These are phyloP conservation scores for Apamea anceps DNA, from an alignment of 2,888 invertebrate species.

Conservation along the genomic window DNA sequence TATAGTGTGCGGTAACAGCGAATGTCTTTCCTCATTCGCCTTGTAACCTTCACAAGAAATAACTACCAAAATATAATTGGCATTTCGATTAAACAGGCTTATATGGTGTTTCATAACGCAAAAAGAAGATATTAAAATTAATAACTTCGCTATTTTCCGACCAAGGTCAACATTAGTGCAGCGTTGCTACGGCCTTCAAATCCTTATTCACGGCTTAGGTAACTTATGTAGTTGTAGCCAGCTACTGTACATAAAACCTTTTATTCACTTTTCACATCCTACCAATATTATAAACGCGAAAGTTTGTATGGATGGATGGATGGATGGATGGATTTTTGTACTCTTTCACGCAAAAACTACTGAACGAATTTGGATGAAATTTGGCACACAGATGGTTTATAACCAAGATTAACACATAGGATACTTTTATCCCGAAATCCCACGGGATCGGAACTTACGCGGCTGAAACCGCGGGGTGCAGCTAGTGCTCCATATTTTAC, in stretches of 20 bases:
- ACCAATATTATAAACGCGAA: too few relatives aligned
- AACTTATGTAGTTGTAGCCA: not conserved
- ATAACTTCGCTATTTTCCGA: conserved; percentile 4
- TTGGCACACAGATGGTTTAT: too few relatives aligned
- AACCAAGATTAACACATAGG: too few relatives aligned
- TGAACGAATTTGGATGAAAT: too few relatives aligned
- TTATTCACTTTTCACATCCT: conserved; percentile 6
- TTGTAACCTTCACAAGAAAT: not conserved
- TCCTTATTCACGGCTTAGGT: not conserved
- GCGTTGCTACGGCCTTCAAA: conserved; percentile 6
- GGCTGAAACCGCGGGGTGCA: too few relatives aligned
- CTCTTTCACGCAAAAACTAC: too few relatives aligned
- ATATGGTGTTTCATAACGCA: not conserved
- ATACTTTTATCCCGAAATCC: too few relatives aligned
- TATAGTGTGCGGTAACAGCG: not conserved
- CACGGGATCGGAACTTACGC: too few relatives aligned
- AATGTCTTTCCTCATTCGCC: conserved; percentile 1
- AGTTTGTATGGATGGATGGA: too few relatives aligned
- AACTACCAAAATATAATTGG: not conserved
- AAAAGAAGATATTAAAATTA: not conserved
- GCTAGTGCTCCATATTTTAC: too few relatives aligned
- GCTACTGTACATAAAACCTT: not conserved
- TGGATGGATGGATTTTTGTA: too few relatives aligned
- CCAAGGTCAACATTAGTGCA: not conserved
- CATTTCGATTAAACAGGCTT: not conserved